These are phyloP conservation scores for Gari tellinella DNA, from an alignment of 2,888 invertebrate genomes.

Conservation along the genomic window DNA sequence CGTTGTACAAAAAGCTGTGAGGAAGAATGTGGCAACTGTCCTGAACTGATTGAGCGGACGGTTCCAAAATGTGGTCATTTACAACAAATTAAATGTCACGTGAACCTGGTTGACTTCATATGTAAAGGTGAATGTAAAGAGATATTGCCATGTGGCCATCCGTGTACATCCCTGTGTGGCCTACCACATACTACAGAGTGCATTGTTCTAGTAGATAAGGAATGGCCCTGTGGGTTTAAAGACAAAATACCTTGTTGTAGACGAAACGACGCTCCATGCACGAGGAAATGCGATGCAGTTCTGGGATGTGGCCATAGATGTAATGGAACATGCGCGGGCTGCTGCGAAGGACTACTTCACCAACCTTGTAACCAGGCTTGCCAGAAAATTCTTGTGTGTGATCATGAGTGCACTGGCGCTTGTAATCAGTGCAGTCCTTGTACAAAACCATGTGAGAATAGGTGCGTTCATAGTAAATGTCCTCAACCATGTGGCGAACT, in stretches of 20 bases:
- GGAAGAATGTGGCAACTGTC: slow-evolving; percentile 81
- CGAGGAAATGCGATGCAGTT: slow-evolving; percentile 39
- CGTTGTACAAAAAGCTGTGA: slow-evolving; percentile 85
- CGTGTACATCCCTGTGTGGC: slow-evolving; percentile 66
- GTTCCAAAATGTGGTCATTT: slow-evolving; percentile 76
- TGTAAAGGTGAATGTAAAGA: slow-evolving; percentile 66
- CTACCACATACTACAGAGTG: slow-evolving; percentile 52
- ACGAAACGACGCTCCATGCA: slow-evolving; percentile 37
- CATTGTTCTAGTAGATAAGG: slow-evolving; percentile 29
- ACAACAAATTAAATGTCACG: slow-evolving; percentile 70
- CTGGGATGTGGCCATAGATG: slow-evolving; percentile 78
- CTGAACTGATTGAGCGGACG: slow-evolving; percentile 55
- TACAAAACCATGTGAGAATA: slow-evolving; percentile 80
- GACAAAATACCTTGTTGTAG: slow-evolving; percentile 44
- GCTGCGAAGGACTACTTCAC: slow-evolving; percentile 88
- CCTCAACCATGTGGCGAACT: slow-evolving; percentile 75
- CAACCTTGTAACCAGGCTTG: slow-evolving; percentile 87
- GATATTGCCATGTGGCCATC: slow-evolving; percentile 64
- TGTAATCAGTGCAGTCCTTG: slow-evolving; percentile 83
- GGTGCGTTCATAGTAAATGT: slow-evolving; percentile 81
- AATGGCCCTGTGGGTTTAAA: slow-evolving; percentile 62
- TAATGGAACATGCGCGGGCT: slow-evolving; percentile 85
- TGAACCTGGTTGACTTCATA: slow-evolving; percentile 47
- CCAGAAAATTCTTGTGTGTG: slow-evolving; percentile 86
- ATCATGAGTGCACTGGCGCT: slow-evolving; percentile 80